Conservation (phyloP, 2,888 invertebrate species). For the Heliconius sara region DNA sequence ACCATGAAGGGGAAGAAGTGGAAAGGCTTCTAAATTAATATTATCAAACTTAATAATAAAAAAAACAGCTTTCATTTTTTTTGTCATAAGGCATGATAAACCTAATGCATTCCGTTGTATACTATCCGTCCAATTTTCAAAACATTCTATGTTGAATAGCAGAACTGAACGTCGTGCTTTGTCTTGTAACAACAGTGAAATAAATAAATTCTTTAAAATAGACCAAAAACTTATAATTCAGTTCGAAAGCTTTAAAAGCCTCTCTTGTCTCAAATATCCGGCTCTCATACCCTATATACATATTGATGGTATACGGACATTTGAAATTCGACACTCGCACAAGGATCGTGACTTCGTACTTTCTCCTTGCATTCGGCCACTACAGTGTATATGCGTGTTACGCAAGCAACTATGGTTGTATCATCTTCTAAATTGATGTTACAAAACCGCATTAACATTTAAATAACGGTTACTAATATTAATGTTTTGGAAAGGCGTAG, state of each 20-base stretch:
- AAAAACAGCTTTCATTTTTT: too few species aligned
- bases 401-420: conserved; percentile 36
- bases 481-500: conserved; percentile 18
- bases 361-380: conserved; percentile 39
- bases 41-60: too few species aligned
- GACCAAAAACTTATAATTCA: background rate
- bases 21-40: too few species aligned
- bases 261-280: background rate
- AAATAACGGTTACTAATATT: conserved; percentile 22
- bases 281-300: conserved; percentile 22
- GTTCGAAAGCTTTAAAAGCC: conserved; percentile 8
- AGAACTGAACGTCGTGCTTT: too few species aligned
- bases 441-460: conserved; percentile 22
- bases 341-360: conserved; percentile 41
- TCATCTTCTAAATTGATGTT: conserved; percentile 38
- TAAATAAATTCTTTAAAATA: background rate
- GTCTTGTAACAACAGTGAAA: background rate
- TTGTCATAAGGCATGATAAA: too few species aligned
- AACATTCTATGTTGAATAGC: too few species aligned
- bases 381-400: conserved; percentile 25
- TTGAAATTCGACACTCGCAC: conserved; percentile 34
- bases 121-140: too few species aligned
- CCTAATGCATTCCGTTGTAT: too few species aligned
- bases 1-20: too few species aligned
- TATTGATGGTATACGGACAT: conserved; percentile 38